Percentiles rank a stretch among this genome's conserved stretches.
Conservation (phyloP, 2,113 vertebrate genomes). For the Strigops habroptila region DNA sequence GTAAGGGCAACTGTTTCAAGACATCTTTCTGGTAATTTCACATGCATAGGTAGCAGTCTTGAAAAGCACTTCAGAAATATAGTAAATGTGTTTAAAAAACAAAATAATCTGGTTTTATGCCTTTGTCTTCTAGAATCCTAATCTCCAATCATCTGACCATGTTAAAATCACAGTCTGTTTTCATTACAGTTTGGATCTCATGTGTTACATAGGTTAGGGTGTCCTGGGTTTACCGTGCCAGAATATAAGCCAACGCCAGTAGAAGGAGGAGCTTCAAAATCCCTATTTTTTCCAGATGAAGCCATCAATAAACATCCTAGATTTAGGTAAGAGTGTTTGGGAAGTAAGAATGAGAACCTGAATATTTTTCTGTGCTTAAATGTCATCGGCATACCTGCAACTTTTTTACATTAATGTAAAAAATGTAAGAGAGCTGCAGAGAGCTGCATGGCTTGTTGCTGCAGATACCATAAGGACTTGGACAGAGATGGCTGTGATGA, state of each 20-base stretch:
- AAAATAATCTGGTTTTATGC: not conserved
- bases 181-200: not conserved
- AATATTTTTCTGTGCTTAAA: not conserved
- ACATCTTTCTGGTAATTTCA: not conserved
- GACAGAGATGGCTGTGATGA: not conserved
- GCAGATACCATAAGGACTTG: not conserved
- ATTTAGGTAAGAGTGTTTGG: slow-evolving; percentile 81
- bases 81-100: not conserved
- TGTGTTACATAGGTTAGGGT: slow-evolving; percentile 85
- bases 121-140: not conserved
- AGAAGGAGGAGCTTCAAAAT: slow-evolving; percentile 90
- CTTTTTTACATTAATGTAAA: not conserved
- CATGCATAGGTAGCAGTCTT: not conserved
- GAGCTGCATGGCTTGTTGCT: not conserved
- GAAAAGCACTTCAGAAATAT: not conserved
- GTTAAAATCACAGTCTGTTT: not conserved
- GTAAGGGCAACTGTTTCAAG: not conserved
- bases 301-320: slow-evolving; percentile 94
- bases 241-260: slow-evolving; percentile 85
- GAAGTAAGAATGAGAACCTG: not conserved
- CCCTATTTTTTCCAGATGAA: slow-evolving; percentile 96
- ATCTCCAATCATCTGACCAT: not conserved
- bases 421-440: too few species aligned
- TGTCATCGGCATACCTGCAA: not conserved
- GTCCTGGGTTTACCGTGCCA: slow-evolving; percentile 90